These are phyloP conservation scores for Notocelia uddmanniana DNA, from an alignment of 2,888 invertebrate genomes.

Conservation along the genomic window DNA sequence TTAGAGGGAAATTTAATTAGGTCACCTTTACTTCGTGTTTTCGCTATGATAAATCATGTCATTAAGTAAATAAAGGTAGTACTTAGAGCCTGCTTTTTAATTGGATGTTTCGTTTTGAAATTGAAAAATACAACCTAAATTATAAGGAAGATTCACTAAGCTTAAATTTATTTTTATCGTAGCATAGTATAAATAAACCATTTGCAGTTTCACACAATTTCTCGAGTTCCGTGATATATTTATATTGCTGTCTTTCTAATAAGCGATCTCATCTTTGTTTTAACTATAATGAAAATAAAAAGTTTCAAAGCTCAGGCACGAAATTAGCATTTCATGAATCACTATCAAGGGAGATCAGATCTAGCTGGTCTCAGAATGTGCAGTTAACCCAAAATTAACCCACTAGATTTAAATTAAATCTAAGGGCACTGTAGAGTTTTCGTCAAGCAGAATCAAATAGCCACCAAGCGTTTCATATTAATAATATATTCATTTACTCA, in stretches of 20 bases:
- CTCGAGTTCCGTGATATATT: background rate
- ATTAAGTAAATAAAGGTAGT: slow-evolving; percentile 38
- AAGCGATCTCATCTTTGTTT: background rate
- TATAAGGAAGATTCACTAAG: background rate
- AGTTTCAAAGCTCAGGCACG: slow-evolving; percentile 53
- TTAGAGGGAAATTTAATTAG: slow-evolving; percentile 72
- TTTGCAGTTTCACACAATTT: background rate
- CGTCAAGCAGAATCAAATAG: background rate
- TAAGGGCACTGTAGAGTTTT: slow-evolving; percentile 37
- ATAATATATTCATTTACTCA: too few relatives aligned
- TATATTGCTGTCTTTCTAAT: background rate
- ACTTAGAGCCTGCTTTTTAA: slow-evolving; percentile 18
- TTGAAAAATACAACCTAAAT: background rate
- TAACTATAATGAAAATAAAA: slow-evolving; percentile 57
- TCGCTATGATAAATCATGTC: slow-evolving; percentile 51
- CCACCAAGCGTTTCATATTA: background rate
- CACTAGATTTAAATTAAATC: slow-evolving; percentile 75
- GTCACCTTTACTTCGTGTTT: slow-evolving; percentile 58
- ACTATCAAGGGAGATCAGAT: slow-evolving; percentile 67
- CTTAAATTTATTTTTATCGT: background rate
- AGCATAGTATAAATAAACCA: background rate
- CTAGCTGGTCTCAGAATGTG: slow-evolving; percentile 68
- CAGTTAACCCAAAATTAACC: slow-evolving; percentile 63
- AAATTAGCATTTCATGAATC: slow-evolving; percentile 75
- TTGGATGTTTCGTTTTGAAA: slow-evolving; percentile 9